phyloP scores from a whole-genome alignment of 2,113 vertebrate species.

The Paedocypris sp. region DNA sequence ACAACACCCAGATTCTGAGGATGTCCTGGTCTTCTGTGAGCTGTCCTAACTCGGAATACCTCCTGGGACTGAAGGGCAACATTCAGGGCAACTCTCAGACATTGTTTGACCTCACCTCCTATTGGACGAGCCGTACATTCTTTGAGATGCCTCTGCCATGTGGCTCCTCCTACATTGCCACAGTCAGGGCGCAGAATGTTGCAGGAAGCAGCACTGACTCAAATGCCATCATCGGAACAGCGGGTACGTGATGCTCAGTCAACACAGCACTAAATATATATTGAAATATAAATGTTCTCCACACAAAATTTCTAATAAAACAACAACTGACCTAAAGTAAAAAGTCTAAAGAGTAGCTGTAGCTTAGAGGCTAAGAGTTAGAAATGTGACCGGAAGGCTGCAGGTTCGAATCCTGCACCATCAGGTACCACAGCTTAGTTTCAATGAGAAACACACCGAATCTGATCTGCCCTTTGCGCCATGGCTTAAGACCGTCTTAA shows the following conservation, averaged over 20 bases:
- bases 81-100: constrained; percentile 43
- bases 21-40: constrained; percentile 45
- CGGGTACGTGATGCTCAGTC: constrained; percentile 47
- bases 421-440: no score
- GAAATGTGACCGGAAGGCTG: no score
- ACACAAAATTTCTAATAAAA: no score
- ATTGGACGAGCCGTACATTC: constrained; percentile 49
- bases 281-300: no score
- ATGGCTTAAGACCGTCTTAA: no score
- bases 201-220: constrained; percentile 46
- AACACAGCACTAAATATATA: not conserved
- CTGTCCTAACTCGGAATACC: constrained; percentile 47
- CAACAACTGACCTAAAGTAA: no score
- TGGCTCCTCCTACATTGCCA: constrained; percentile 51
- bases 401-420: no score
- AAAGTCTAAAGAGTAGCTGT: no score
- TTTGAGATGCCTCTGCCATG: constrained; percentile 62
- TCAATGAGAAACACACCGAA: no score
- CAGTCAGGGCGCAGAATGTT: constrained; percentile 48
- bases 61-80: constrained; percentile 46
- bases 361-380: no score
- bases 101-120: constrained; percentile 51
- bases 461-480: no score
- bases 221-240: constrained; percentile 36
- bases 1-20: constrained; percentile 38